phyloP scores from a whole-genome alignment of 1,140 invertebrate genomes.

The Latrodectus geometricus region DNA sequence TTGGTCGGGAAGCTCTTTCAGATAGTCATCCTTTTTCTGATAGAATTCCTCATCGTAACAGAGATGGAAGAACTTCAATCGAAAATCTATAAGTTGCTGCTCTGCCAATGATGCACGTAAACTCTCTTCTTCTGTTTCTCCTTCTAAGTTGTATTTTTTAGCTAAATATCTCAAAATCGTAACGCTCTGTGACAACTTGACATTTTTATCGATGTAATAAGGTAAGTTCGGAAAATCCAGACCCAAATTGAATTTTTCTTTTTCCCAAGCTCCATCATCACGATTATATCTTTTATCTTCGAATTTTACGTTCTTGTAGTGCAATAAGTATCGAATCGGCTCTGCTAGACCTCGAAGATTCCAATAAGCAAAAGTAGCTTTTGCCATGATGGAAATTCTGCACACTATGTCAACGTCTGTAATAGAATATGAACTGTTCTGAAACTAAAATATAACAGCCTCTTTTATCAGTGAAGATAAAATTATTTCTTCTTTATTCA shows the following conservation, averaged over 20 bases:
- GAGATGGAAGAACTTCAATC: constrained; percentile 66
- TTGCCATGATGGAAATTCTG: background rate
- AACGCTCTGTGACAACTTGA: constrained; percentile 69
- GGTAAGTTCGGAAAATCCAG: constrained; percentile 68
- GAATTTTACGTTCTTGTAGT: constrained; percentile 77
- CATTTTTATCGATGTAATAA: constrained; percentile 64
- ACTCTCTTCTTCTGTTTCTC: constrained; percentile 68
- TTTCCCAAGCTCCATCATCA: constrained; percentile 64
- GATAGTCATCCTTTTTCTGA: constrained; percentile 57
- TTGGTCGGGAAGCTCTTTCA: constrained; percentile 65
- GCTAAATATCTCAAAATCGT: constrained; percentile 73
- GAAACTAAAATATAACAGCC: no score
- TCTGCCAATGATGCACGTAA: constrained; percentile 70
- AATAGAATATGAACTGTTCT: no score
- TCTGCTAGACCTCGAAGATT: constrained; percentile 78
- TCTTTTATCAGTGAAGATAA: no score
- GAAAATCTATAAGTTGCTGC: constrained; percentile 70
- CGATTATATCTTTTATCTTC: constrained; percentile 73
- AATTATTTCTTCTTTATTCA: no score
- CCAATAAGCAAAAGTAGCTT: constrained; percentile 75
- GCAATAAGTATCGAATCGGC: constrained; percentile 78
- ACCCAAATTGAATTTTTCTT: constrained; percentile 66
- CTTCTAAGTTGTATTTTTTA: constrained; percentile 65
- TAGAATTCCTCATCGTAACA: constrained; percentile 62
- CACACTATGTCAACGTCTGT: no score